Conservation (phyloP, 2,113 vertebrate genomes). For the Hippocampus barbouri region DNA sequence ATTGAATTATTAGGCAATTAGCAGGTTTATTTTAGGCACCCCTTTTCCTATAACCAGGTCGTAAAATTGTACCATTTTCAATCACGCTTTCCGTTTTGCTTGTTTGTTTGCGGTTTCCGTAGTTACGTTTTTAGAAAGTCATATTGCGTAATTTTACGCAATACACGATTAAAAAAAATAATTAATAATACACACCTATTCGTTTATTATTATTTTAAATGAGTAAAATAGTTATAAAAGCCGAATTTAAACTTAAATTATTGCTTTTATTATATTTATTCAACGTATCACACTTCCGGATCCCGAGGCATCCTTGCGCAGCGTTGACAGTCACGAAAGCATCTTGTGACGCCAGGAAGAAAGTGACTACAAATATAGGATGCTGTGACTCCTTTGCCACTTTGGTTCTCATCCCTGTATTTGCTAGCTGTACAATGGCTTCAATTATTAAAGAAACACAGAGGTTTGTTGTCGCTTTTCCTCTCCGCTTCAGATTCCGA, state of each 20-base stretch:
- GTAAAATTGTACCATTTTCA: not conserved
- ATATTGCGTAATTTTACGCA: slow-evolving; percentile 19
- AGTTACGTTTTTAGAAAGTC: slow-evolving; percentile 20
- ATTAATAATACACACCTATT: not conserved
- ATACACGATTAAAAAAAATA: not conserved
- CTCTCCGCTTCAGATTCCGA: not conserved
- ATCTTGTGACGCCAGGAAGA: slow-evolving; percentile 57
- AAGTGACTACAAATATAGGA: slow-evolving; percentile 35
- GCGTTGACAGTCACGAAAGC: slow-evolving; percentile 31
- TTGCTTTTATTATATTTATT: not conserved
- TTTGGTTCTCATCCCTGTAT: not conserved
- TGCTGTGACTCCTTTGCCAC: slow-evolving; percentile 10
- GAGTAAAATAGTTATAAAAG: too few species aligned
- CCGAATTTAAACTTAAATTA: not conserved
- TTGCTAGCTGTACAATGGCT: slow-evolving; percentile 56
- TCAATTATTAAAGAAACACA: slow-evolving; percentile 73
- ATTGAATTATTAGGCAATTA: too few species aligned
- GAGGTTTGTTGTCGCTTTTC: slow-evolving; percentile 55
- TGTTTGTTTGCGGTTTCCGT: slow-evolving; percentile 18
- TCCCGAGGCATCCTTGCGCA: slow-evolving; percentile 23
- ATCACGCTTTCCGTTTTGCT: not conserved
- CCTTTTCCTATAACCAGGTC: not conserved
- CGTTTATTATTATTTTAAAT: not conserved
- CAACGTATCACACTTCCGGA: not conserved
- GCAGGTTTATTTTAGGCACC: too few species aligned